Percentiles rank a stretch among this genome's conserved stretches.
Evolutionary conservation across 30 jellyfish, hydroid and myxozoan species (phyloP).

Genomic region (Hydractinia echinata): DNA sequence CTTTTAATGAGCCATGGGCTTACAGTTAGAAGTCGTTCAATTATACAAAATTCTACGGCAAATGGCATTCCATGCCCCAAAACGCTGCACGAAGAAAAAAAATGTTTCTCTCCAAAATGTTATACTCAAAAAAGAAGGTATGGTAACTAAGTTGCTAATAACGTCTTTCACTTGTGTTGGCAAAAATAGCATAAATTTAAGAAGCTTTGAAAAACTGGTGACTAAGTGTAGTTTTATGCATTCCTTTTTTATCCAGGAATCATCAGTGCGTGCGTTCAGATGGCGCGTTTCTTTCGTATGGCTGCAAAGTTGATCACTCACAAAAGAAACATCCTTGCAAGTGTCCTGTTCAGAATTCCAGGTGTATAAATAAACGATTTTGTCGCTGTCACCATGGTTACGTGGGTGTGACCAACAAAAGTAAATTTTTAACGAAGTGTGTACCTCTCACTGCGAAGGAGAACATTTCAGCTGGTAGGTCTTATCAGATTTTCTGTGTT

Average conservation of each 20-base stretch:
- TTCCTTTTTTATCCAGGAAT: not conserved
- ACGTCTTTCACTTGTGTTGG: not conserved
- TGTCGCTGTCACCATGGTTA: constrained; percentile 4
- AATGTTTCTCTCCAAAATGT: not conserved
- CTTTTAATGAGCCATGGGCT: not conserved
- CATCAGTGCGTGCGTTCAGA: constrained; percentile 10
- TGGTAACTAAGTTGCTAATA: too few relatives aligned
- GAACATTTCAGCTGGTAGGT: too few relatives aligned
- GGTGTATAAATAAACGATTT: not conserved
- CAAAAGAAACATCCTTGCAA: not conserved
- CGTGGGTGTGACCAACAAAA: not conserved
- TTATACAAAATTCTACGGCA: not conserved
- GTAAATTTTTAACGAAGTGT: not conserved
- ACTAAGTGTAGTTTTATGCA: not conserved
- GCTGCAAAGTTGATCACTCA: not conserved
- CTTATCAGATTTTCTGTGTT: too few relatives aligned
- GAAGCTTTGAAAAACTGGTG: not conserved
- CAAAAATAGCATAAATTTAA: not conserved
- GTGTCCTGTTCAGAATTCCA: not conserved
- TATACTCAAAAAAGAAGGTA: not conserved
- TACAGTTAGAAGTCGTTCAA: not conserved
- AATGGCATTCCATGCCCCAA: not conserved
- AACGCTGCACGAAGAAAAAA: not conserved
- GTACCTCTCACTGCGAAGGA: not conserved
- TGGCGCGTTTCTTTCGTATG: not conserved